A percentile compares a stretch with the other conserved stretches of the same genome.
Conservation (phyloP, 2,113 vertebrate genomes). For the Carollia perspicillata region DNA sequence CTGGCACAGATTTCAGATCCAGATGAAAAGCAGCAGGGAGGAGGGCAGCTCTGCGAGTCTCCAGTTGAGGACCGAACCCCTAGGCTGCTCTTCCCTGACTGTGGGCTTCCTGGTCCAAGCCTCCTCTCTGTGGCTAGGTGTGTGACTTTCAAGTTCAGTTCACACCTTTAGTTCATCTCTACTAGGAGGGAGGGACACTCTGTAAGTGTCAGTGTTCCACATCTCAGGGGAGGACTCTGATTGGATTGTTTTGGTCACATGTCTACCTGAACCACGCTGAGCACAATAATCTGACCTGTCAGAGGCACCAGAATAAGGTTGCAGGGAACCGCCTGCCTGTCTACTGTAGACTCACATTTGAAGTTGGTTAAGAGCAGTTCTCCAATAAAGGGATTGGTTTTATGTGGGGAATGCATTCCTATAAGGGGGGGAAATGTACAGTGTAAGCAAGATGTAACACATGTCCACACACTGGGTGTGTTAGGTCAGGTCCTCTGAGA, state of each 20-base stretch:
- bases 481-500: background rate
- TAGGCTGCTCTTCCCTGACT: background rate
- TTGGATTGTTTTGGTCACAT: background rate
- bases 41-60: background rate
- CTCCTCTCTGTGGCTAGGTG: background rate
- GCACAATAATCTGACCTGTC: too few species aligned
- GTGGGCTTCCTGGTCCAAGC: background rate
- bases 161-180: background rate
- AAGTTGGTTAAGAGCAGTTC: background rate
- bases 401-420: background rate
- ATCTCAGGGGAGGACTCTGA: background rate
- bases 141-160: background rate
- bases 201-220: background rate
- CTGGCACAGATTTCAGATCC: background rate
- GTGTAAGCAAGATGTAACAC: background rate
- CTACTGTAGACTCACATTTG: background rate
- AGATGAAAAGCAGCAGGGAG: background rate
- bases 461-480: background rate
- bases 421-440: background rate
- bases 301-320: background rate
- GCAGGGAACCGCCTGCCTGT: background rate
- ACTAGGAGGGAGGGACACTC: background rate
- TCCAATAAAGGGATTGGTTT: background rate
- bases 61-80: background rate
- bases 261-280: background rate